These are phyloP conservation scores for Patella depressa DNA, from an alignment of 2,888 invertebrate species.

Conservation along the genomic window DNA sequence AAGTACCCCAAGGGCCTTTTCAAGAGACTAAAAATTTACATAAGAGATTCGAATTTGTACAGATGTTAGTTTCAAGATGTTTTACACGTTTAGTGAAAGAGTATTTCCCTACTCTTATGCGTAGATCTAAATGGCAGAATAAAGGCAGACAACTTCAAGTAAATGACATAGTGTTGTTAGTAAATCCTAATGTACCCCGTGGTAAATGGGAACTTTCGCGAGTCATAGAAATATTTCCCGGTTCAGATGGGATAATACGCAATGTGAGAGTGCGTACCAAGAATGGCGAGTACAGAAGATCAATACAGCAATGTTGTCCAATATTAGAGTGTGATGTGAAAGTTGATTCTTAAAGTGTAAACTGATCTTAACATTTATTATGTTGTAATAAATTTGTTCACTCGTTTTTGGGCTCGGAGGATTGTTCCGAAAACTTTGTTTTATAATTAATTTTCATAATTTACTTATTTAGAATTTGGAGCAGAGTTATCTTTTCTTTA, in stretches of 20 bases:
- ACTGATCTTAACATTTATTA: no score
- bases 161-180: constrained; percentile 21
- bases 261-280: constrained; percentile 18
- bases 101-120: constrained; percentile 23
- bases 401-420: no score
- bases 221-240: constrained; percentile 20
- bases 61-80: constrained; percentile 16
- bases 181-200: neutral
- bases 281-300: constrained; percentile 8
- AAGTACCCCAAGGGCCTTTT: constrained; percentile 23
- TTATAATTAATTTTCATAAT: no score
- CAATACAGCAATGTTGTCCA: neutral
- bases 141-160: constrained; percentile 22
- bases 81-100: constrained; percentile 25
- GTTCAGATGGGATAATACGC: constrained; percentile 15
- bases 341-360: no score
- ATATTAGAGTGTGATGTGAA: neutral
- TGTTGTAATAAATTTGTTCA: no score
- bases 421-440: no score
- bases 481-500: no score
- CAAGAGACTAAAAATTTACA: constrained; percentile 7
- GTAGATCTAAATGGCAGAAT: constrained; percentile 18
- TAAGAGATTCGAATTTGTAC: constrained; percentile 27
- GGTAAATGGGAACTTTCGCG: constrained; percentile 20
- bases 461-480: no score